Percentiles rank a stretch among this genome's conserved stretches.
Conservation (phyloP, 2,113 vertebrate genomes). For the Lethenteron reissneri region DNA sequence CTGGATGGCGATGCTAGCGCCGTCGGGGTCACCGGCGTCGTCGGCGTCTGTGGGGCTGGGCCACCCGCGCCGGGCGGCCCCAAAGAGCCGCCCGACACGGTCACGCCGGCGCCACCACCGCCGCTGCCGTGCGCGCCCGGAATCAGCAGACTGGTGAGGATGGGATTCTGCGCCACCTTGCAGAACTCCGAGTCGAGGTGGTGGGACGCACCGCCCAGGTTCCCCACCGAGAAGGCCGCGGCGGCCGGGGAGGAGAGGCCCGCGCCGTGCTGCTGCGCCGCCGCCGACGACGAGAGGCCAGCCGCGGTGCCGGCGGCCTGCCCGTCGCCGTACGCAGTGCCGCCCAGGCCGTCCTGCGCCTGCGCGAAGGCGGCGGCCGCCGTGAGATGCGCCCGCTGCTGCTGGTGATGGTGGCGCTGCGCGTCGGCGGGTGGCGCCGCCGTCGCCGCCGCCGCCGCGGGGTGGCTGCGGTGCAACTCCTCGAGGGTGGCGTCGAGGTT, state of each 20-base stretch:
- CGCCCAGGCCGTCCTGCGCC: neutral
- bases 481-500: neutral
- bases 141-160: constrained; percentile 67
- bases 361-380: neutral
- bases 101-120: neutral
- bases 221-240: neutral
- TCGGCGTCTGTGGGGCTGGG: constrained; percentile 48
- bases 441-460: too few relatives aligned
- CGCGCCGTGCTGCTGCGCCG: neutral
- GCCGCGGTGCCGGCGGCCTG: too few relatives aligned
- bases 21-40: constrained; percentile 59
- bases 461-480: neutral
- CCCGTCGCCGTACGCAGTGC: too few relatives aligned
- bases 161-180: constrained; percentile 97
- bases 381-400: too few relatives aligned
- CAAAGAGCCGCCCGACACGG: constrained; percentile 78
- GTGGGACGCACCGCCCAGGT: neutral
- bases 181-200: constrained; percentile 44
- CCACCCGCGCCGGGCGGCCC: constrained; percentile 54
- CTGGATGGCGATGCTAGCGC: constrained; percentile 80
- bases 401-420: neutral
- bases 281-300: too few relatives aligned
- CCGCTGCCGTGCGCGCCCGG: neutral
- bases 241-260: neutral
- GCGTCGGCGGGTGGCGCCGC: neutral